Conservation (phyloP, 2,888 invertebrate species). For the Dichetophora obliterata region DNA sequence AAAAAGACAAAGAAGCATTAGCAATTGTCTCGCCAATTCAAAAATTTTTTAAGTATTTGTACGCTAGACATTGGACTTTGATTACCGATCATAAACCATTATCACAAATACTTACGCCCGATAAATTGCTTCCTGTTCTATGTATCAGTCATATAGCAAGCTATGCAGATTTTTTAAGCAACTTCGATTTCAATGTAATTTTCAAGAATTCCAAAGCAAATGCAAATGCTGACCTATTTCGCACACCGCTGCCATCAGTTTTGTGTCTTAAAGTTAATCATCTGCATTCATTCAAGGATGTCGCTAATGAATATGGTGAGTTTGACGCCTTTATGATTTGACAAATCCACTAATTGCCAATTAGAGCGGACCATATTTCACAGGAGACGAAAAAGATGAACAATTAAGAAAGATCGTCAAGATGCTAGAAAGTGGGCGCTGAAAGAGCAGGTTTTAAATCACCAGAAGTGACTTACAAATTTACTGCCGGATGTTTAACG, state of each 20-base stretch:
- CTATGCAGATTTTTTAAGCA: constrained; percentile 28
- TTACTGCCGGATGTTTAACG: background rate
- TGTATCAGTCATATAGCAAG: constrained; percentile 31
- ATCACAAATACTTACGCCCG: constrained; percentile 1
- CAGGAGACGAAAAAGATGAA: constrained; percentile 39
- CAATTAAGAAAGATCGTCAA: constrained; percentile 41
- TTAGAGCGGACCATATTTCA: constrained; percentile 36
- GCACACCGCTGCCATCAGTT: background rate
- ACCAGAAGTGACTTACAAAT: constrained; percentile 17
- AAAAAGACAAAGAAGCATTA: background rate
- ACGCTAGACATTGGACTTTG: too few relatives aligned
- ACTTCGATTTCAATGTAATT: too few relatives aligned
- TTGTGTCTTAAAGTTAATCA: background rate
- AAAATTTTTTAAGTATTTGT: constrained; percentile 36
- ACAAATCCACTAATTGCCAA: constrained; percentile 46
- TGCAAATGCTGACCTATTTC: constrained; percentile 37
- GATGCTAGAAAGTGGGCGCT: constrained; percentile 32
- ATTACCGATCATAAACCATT: background rate
- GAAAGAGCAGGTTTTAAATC: constrained; percentile 25
- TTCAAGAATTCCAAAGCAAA: constrained; percentile 39
- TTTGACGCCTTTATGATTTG: constrained; percentile 44
- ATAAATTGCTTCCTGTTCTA: constrained; percentile 21
- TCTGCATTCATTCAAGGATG: background rate
- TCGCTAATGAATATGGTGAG: constrained; percentile 25
- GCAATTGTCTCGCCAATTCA: background rate